Evolutionary conservation across 2,797 vertebrate species (phyloP), one percentile per base, ranked within the genome.

Genomic region (Dipus sagitta): DNA sequence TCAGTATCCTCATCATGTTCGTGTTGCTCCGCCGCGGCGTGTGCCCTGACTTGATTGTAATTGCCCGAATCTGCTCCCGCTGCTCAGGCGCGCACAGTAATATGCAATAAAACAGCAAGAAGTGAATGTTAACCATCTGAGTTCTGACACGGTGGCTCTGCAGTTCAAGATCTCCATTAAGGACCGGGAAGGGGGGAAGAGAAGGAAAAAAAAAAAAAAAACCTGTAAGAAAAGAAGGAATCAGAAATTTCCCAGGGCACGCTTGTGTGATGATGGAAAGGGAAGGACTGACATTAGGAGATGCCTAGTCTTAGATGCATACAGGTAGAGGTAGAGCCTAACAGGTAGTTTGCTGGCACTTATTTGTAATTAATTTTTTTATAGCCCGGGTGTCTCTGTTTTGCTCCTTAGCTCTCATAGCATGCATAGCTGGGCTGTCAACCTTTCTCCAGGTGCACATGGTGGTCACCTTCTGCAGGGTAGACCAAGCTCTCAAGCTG

Each of bases 1-100:
- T 99, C 99, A 99, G 99, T 99, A 99, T 99, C 99, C 99, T 99
- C 99, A 99, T 99, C 99, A 99, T 99, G 99, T 99, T 97, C 98
- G 99, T 99, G 99, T 98, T 98, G 99, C 99, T 99, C 98, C 98
- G 99, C 99, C 99, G 99, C 99, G 99, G 99, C 99, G 99, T 99
- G 99, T 99, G 99, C 99, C 99, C 99, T 99, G 99, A 99, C 99
- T 99, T 99, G 99, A 99, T 99, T 99, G 99, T 99, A 99, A 99
- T 99, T 99, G 99, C 99, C 99, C 99, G 99, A 99, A 99, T 99
- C 99, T 98, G 98, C 99, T 99, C 99, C 99, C 98, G 99, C 99
- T 99, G 99, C 99, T 99, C 99, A 96, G 98, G 98, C 98, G 98
- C 98, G 97, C 98, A 98, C 98, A 98, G 98, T 98, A 98, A 99